Evolutionary conservation across 2,797 vertebrate genomes (phyloP).

Genomic region (Paratrypauchen microcephalus): DNA sequence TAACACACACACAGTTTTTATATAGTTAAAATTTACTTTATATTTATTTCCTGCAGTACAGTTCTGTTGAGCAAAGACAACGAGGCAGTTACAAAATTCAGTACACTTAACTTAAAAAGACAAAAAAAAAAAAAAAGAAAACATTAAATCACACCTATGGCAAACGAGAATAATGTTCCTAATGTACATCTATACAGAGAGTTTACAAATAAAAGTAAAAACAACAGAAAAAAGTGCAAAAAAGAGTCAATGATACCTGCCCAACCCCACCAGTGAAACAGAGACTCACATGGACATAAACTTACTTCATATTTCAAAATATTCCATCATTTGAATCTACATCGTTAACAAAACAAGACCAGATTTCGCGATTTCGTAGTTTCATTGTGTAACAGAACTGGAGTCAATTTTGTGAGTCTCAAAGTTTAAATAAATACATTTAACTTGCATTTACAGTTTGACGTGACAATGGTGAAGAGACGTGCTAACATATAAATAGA

Average conservation of each 20-base stretch:
- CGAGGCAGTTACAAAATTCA: constrained; percentile 81
- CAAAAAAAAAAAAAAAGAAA: constrained; percentile 70
- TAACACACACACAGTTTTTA: constrained; percentile 23
- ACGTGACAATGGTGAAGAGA: constrained; percentile 36
- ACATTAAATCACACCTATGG: constrained; percentile 71
- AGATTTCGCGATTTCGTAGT: constrained; percentile 55
- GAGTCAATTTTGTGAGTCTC: constrained; percentile 52
- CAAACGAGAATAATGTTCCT: constrained; percentile 77
- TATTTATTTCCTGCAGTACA: constrained; percentile 79
- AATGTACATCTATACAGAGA: constrained; percentile 85
- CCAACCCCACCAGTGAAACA: constrained; percentile 72
- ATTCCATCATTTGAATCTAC: constrained; percentile 45
- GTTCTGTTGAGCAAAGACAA: constrained; percentile 73
- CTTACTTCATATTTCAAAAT: constrained; percentile 75
- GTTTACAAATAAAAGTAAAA: constrained; percentile 75
- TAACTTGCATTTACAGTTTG: constrained; percentile 60
- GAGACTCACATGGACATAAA: constrained; percentile 59
- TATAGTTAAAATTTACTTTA: constrained; percentile 49
- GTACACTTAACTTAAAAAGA: constrained; percentile 75
- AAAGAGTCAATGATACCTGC: constrained; percentile 68
- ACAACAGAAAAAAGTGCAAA: constrained; percentile 75
- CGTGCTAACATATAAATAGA: constrained; percentile 28
- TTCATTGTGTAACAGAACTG: constrained; percentile 35
- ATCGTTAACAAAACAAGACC: constrained; percentile 57
- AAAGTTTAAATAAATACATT: constrained; percentile 18